phyloP scores from a whole-genome alignment of 2,797 vertebrate species.

The Eulemur coronatus region DNA sequence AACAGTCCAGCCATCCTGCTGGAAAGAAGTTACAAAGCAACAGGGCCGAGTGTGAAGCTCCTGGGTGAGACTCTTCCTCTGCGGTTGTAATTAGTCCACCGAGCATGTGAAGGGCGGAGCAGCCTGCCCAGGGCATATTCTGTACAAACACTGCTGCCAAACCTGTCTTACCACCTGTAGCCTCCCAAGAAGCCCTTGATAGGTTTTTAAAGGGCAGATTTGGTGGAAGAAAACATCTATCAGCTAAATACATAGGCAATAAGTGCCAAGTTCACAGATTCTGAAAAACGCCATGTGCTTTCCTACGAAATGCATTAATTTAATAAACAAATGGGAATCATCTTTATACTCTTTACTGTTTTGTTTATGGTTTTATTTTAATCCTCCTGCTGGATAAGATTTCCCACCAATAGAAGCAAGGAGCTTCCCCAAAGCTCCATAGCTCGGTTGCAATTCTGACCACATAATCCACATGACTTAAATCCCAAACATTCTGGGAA shows the following conservation, averaged over 20 bases:
- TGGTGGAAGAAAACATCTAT: constrained; percentile 7
- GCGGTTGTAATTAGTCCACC: constrained; percentile 29
- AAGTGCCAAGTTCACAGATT: background rate
- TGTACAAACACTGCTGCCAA: background rate
- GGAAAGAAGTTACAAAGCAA: background rate
- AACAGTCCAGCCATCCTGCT: background rate
- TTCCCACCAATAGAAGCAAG: background rate
- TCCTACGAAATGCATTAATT: background rate
- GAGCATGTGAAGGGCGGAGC: background rate
- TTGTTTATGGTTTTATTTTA: constrained; percentile 5
- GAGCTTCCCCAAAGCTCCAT: background rate
- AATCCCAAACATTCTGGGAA: constrained; percentile 63
- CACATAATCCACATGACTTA: constrained; percentile 33
- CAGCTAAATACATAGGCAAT: background rate
- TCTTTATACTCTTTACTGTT: background rate
- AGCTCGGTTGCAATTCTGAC: background rate
- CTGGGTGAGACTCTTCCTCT: background rate
- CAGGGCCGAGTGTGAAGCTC: background rate
- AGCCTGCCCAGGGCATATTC: background rate
- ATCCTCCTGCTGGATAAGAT: constrained; percentile 7
- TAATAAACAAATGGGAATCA: background rate
- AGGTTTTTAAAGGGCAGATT: constrained; percentile 20
- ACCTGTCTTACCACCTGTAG: constrained; percentile 65
- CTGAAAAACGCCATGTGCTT: background rate
- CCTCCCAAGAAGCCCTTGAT: background rate